Conservation (phyloP, 2,888 invertebrate species). For the Mylabris sibirica region DNA sequence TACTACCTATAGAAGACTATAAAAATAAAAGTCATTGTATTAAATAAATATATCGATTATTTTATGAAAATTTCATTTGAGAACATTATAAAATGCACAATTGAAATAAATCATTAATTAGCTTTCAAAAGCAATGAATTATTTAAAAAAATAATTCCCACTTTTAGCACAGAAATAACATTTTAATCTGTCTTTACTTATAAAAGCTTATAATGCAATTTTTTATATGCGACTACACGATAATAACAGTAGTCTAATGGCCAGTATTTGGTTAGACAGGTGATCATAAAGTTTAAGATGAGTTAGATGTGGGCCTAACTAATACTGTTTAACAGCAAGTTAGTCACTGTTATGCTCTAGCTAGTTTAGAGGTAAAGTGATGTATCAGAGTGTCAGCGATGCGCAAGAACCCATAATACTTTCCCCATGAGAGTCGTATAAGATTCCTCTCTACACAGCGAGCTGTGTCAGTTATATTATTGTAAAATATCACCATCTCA, state of each 20-base stretch:
- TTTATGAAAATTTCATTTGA: neutral
- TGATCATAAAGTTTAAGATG: conserved; percentile 23
- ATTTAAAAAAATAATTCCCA: no score
- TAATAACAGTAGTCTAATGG: neutral
- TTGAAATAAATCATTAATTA: no score
- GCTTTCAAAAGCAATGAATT: no score
- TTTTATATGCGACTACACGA: neutral
- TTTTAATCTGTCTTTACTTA: no score
- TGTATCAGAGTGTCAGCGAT: conserved; percentile 45
- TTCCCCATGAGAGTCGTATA: conserved; percentile 28
- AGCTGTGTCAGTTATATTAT: conserved; percentile 20
- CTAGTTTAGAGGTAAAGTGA: conserved; percentile 39
- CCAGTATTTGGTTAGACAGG: neutral
- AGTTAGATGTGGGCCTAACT: conserved; percentile 38
- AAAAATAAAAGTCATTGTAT: neutral
- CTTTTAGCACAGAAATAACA: no score
- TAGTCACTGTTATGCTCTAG: conserved; percentile 43
- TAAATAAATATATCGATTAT: neutral
- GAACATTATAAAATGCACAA: no score
- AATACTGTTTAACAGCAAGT: conserved; percentile 47
- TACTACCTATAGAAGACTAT: neutral
- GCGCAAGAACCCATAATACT: conserved; percentile 35
- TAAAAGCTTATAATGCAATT: no score
- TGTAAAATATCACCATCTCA: conserved; percentile 37
- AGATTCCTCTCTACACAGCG: conserved; percentile 17